Conservation (phyloP, 1,140 invertebrate species). For the Plodia interpunctella region DNA sequence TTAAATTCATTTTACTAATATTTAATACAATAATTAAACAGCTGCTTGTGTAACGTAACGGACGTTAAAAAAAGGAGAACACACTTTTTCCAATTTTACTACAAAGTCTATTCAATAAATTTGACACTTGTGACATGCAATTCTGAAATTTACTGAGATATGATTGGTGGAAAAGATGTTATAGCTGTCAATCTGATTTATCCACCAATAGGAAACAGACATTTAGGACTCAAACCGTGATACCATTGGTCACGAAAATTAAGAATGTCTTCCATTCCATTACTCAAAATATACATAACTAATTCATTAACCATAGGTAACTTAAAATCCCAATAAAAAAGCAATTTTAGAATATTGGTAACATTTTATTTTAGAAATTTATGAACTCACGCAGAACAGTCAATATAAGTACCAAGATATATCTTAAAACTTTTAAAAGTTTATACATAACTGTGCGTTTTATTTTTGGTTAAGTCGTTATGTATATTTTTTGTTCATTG, state of each 20-base stretch:
- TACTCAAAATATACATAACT: too few species aligned
- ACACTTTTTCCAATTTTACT: conserved; percentile 39
- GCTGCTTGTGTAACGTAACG: conserved; percentile 20
- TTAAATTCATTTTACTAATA: conserved; percentile 12
- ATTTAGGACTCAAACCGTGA: conserved; percentile 45
- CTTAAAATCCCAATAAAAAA: too few species aligned
- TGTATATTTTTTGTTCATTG: not conserved
- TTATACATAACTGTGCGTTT: too few species aligned
- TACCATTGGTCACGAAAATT: conserved; percentile 42
- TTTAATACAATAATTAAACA: conserved; percentile 20
- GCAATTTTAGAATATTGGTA: too few species aligned
- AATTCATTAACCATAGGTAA: too few species aligned
- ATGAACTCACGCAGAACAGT: too few species aligned
- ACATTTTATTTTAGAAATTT: too few species aligned
- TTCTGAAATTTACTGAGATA: conserved; percentile 25
- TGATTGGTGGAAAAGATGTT: conserved; percentile 35
- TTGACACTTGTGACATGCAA: conserved; percentile 42
- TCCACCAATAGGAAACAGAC: conserved; percentile 54
- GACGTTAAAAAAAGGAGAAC: conserved; percentile 41
- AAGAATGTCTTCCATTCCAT: conserved; percentile 4
- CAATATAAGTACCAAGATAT: too few species aligned
- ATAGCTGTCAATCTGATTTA: conserved; percentile 29
- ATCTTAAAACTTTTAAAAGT: too few species aligned
- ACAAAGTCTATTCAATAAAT: conserved; percentile 42
- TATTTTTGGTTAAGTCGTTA: too few species aligned